A percentile compares a stretch with the other conserved stretches of the same genome.
These are phyloP conservation scores for Alces alces DNA, from an alignment of 2,113 vertebrate species.

Conservation along the genomic window DNA sequence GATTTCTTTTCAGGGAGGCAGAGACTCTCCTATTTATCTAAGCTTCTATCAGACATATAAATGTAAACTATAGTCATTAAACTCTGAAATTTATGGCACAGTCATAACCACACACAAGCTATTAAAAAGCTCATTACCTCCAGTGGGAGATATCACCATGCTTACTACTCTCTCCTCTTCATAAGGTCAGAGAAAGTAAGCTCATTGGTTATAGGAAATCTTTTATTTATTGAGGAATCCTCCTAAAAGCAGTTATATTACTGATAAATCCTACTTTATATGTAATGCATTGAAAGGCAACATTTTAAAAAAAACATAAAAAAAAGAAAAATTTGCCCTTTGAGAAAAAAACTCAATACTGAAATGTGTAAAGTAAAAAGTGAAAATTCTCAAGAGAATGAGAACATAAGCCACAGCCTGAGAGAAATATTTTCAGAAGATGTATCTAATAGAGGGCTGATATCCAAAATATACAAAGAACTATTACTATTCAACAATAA, in stretches of 20 bases:
- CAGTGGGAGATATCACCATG: background rate
- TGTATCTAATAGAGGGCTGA: background rate
- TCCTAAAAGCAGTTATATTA: background rate
- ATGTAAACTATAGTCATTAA: conserved; percentile 25
- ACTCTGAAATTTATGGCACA: background rate
- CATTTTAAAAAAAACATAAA: background rate
- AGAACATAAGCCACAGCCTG: background rate
- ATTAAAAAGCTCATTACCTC: background rate
- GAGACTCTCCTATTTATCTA: conserved; percentile 4
- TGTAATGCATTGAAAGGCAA: background rate
- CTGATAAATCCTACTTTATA: background rate
- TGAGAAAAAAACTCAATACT: background rate
- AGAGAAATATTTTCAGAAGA: background rate
- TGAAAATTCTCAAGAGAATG: background rate
- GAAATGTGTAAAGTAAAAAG: background rate
- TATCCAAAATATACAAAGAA: conserved; percentile 1
- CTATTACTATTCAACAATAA: background rate
- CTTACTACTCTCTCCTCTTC: background rate
- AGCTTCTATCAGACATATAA: conserved; percentile 39
- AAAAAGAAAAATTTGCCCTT: background rate
- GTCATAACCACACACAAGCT: conserved; percentile 27
- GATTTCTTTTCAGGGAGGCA: conserved; percentile 18
- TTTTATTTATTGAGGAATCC: background rate
- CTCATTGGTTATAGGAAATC: background rate
- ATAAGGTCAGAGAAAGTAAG: background rate